Evolutionary conservation across 2,113 vertebrate species (phyloP).

Genomic region (Cochlearius cochlearius): DNA sequence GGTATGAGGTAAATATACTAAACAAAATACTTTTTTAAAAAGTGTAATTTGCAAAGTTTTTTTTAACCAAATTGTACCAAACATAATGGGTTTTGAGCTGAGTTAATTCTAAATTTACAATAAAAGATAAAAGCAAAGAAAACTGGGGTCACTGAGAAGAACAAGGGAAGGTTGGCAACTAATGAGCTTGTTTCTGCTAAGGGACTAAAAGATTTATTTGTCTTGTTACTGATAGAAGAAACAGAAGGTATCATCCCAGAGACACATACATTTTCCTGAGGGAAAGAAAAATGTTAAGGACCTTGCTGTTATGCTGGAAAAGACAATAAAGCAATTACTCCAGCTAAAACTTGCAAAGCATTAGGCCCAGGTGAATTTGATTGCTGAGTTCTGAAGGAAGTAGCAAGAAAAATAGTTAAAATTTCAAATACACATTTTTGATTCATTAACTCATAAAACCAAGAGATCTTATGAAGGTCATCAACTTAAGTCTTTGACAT

Average conservation of each 20-base stretch:
- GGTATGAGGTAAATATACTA: background rate
- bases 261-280: background rate
- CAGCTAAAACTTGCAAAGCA: background rate
- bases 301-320: background rate
- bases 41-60: background rate
- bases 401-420: background rate
- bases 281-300: background rate
- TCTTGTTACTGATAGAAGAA: background rate
- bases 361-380: background rate
- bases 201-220: background rate
- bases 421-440: background rate
- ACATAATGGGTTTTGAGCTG: background rate
- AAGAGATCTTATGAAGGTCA: background rate
- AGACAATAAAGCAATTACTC: background rate
- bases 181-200: background rate
- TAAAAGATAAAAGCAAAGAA: background rate
- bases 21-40: background rate
- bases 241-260: background rate
- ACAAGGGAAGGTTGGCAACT: background rate
- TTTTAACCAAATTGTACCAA: background rate
- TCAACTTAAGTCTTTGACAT: background rate
- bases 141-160: background rate
- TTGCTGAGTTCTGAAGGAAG: background rate
- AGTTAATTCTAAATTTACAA: background rate
- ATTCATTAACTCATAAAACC: background rate